phyloP scores from a whole-genome alignment of 2,797 vertebrate species.

The Morelia viridis region DNA sequence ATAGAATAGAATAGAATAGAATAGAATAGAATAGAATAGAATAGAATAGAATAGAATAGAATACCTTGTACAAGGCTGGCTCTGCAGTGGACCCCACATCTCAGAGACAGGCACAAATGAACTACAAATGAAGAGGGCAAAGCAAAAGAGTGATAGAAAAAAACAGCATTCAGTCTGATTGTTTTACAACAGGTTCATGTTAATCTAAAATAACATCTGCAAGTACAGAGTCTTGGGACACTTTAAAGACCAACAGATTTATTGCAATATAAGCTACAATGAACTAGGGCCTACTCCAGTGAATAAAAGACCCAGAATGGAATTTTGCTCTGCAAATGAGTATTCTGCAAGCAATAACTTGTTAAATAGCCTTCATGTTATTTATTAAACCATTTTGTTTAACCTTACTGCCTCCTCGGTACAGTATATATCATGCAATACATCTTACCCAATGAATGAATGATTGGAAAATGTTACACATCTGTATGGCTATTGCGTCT shows the following conservation, averaged over 20 bases:
- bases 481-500: not conserved
- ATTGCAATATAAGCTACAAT: not conserved
- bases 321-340: not conserved
- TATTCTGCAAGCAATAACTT: not conserved
- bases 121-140: not conserved
- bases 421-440: constrained; percentile 1
- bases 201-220: not conserved
- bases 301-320: not conserved
- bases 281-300: not conserved
- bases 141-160: not conserved
- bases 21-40: not conserved
- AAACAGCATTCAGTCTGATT: not conserved
- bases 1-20: too few relatives aligned
- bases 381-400: constrained; percentile 39
- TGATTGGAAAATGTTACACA: constrained; percentile 5
- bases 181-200: not conserved
- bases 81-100: not conserved
- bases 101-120: not conserved
- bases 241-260: not conserved
- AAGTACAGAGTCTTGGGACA: not conserved
- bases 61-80: not conserved
- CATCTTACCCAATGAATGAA: not conserved
- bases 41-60: too few relatives aligned
- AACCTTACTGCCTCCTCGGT: not conserved
- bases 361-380: constrained; percentile 10